phyloP scores from a whole-genome alignment of 2,113 vertebrate species.

The Paratilapia polleni region DNA sequence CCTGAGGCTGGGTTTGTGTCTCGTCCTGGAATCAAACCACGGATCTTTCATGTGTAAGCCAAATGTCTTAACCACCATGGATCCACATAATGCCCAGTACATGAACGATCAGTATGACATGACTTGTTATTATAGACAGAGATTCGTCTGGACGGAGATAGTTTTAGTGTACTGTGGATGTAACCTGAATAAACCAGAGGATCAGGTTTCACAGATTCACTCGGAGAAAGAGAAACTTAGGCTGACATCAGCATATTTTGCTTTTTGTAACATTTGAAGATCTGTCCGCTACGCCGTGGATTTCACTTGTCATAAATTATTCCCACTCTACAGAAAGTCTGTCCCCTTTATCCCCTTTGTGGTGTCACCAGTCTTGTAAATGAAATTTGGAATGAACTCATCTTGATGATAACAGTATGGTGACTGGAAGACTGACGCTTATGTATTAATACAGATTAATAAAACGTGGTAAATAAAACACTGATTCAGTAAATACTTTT shows the following conservation, averaged over 20 bases:
- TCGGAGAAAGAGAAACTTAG: neutral
- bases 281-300: neutral
- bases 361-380: no score
- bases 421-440: neutral
- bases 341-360: neutral
- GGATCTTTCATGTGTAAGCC: accelerated
- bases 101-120: neutral
- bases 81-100: neutral
- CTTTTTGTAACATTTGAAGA: neutral
- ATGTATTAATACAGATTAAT: neutral
- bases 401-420: neutral
- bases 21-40: neutral
- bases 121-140: no score
- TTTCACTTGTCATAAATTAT: neutral
- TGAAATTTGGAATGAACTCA: no score
- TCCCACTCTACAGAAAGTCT: neutral
- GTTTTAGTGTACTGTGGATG: neutral
- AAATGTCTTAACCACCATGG: neutral
- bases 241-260: neutral
- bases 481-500: neutral
- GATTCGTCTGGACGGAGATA: neutral
- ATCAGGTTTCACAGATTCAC: neutral
- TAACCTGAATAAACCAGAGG: neutral
- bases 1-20: neutral
- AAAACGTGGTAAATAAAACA: slow-evolving; percentile 1